Conservation (phyloP, 2,113 vertebrate species). For the Myotis davidii region DNA sequence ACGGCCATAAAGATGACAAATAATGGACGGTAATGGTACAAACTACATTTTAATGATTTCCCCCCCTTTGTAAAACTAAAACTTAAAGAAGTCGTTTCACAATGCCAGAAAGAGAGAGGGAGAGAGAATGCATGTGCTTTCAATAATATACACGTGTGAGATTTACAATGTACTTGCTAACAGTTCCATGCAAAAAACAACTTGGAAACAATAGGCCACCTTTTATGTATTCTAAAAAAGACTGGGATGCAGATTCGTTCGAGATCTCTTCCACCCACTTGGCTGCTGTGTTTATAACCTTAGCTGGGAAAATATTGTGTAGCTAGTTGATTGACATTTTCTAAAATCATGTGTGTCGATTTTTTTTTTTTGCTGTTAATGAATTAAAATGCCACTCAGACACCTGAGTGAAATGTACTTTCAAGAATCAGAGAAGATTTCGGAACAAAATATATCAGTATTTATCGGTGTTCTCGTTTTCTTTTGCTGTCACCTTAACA, state of each 20-base stretch:
- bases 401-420: slow-evolving; percentile 70
- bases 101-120: slow-evolving; percentile 35
- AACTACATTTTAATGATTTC: slow-evolving; percentile 85
- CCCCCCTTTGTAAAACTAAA: slow-evolving; percentile 68
- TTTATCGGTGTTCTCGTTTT: slow-evolving; percentile 72
- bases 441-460: slow-evolving; percentile 56
- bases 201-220: slow-evolving; percentile 53
- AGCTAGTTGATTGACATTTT: slow-evolving; percentile 59
- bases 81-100: slow-evolving; percentile 71
- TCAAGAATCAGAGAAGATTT: slow-evolving; percentile 63
- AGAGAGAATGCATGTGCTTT: slow-evolving; percentile 42
- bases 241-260: not conserved
- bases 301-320: slow-evolving; percentile 53
- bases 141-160: not conserved
- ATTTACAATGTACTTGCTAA: not conserved
- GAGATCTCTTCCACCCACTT: not conserved
- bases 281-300: slow-evolving; percentile 23
- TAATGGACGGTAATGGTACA: slow-evolving; percentile 77
- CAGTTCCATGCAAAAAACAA: slow-evolving; percentile 46
- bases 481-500: slow-evolving; percentile 68
- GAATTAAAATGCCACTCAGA: slow-evolving; percentile 63
- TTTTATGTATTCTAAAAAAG: slow-evolving; percentile 3
- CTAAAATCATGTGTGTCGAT: slow-evolving; percentile 48
- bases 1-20: slow-evolving; percentile 87
- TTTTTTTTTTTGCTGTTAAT: slow-evolving; percentile 53